Conservation (phyloP, 2,113 vertebrate species). For the Canis aureus region DNA sequence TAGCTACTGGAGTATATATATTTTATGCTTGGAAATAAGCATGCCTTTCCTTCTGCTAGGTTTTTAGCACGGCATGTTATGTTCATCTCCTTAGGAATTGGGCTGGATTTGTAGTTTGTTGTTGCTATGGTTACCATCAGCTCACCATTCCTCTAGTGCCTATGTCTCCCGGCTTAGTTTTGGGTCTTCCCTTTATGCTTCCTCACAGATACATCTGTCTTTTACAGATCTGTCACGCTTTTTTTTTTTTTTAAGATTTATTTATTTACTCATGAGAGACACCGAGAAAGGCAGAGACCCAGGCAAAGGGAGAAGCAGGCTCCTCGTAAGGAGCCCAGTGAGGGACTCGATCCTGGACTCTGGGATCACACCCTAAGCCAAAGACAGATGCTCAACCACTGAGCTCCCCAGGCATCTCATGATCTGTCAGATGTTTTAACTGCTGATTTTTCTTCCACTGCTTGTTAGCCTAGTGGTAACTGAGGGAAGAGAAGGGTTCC, state of each 20-base stretch:
- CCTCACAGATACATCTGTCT: not conserved
- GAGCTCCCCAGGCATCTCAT: no score
- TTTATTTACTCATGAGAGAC: no score
- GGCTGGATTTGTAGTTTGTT: not conserved
- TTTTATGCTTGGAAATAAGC: not conserved
- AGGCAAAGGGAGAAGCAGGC: no score
- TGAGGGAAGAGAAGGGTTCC: not conserved
- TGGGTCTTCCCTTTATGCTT: not conserved
- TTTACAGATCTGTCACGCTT: not conserved
- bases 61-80: not conserved
- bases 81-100: not conserved
- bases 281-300: no score
- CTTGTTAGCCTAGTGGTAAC: not conserved
- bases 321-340: no score
- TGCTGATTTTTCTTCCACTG: not conserved
- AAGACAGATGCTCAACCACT: no score
- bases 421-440: not conserved
- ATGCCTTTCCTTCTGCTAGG: not conserved
- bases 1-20: not conserved
- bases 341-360: no score
- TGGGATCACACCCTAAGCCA: no score
- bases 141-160: not conserved
- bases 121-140: not conserved
- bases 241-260: no score
- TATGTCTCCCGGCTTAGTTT: not conserved